Conservation (phyloP, 2,797 vertebrate species). For the Margarornis squamiger region DNA sequence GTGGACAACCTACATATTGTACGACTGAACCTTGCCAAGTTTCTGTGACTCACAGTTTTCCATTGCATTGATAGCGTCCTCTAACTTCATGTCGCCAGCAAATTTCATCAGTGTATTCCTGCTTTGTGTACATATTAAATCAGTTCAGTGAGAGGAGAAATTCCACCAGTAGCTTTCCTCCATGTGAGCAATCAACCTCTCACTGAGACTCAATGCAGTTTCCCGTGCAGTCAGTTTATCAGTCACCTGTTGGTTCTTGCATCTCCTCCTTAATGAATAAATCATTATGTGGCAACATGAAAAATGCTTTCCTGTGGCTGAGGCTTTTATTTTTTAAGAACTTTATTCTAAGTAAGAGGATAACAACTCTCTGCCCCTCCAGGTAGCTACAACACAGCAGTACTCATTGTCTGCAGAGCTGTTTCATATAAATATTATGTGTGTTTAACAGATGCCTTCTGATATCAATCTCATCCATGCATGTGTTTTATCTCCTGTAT, state of each 20-base stretch:
- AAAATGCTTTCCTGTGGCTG: neutral
- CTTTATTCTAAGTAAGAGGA: neutral
- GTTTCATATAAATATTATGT: neutral
- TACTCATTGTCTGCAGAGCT: neutral
- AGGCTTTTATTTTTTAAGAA: neutral
- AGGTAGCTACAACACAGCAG: neutral
- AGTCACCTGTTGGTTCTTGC: neutral
- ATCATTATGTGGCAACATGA: neutral
- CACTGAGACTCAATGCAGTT: neutral
- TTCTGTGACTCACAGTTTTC: neutral
- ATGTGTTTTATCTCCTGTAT: neutral
- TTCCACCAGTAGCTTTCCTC: neutral
- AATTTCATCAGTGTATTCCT: neutral
- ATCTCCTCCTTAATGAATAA: neutral
- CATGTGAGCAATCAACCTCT: neutral
- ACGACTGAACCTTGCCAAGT: neutral
- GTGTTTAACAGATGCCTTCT: slow-evolving; percentile 32
- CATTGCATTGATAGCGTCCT: neutral
- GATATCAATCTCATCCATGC: neutral
- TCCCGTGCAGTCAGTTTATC: neutral
- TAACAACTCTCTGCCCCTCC: neutral
- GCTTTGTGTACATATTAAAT: neutral
- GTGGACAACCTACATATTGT: neutral
- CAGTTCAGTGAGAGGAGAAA: neutral
- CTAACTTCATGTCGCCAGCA: neutral